Conservation (phyloP, 2,797 vertebrate species). For the Ispidina picta region DNA sequence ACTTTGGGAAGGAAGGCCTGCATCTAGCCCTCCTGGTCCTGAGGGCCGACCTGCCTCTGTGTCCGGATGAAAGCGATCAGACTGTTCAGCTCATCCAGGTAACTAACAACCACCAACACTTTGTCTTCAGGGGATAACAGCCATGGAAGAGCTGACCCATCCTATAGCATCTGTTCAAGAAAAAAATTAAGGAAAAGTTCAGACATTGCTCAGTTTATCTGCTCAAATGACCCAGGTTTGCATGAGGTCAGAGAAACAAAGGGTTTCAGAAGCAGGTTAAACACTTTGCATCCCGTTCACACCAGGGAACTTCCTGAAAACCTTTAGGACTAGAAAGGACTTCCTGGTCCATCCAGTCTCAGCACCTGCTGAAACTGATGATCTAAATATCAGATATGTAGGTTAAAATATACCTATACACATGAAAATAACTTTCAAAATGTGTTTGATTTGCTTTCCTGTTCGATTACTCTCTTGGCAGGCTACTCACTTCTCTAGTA, state of each 20-base stretch:
- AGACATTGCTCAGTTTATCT: neutral
- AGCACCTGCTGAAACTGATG: neutral
- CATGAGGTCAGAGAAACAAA: neutral
- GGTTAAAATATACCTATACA: neutral
- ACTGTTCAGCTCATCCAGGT: constrained; percentile 72
- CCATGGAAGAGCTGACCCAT: neutral
- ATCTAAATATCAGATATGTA: neutral
- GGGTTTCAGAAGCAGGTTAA: neutral
- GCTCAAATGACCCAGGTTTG: neutral
- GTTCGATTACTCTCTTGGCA: neutral
- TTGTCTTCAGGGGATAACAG: neutral
- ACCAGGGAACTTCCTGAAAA: neutral
- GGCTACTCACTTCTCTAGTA: neutral
- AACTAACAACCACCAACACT: neutral
- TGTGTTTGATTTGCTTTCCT: neutral
- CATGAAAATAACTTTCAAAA: neutral
- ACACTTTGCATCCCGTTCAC: neutral
- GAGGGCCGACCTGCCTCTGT: constrained; percentile 77
- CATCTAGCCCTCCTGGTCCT: constrained; percentile 81
- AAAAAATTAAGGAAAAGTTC: neutral
- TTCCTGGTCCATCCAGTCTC: neutral
- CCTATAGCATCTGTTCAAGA: neutral
- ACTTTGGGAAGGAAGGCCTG: constrained; percentile 78
- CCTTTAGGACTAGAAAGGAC: neutral
- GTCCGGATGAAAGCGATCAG: constrained; percentile 47